Evolutionary conservation across 2,797 vertebrate species (phyloP), one percentile per base, ranked within the genome.

Genomic region (Gallirallus australis): DNA sequence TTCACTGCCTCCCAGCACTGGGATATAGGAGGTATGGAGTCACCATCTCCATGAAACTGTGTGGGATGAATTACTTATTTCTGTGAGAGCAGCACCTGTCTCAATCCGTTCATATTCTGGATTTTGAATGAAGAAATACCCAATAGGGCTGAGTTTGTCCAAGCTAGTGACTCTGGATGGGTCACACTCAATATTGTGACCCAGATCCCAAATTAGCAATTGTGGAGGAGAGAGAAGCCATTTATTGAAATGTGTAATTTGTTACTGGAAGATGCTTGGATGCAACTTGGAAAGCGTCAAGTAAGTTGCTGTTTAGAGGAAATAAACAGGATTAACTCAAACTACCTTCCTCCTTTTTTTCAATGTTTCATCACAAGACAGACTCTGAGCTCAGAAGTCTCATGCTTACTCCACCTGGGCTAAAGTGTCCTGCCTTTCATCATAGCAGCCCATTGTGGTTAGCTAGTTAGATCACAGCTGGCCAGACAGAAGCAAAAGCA

Each of bases 381-480:
- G 35, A 65, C 23, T 19, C 61, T 59, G 15, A n/a, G 3, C 35
- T 82, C 30, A 50, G 75, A 37, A 81, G 6, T 8, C 21, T 81
- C 3, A 3, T 28, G 15, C 11, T 54, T 42, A 47, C 23, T 79
- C 27, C 42, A 45, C 42, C 18, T 45, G 50, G 59, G 12, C 5
- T 63, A 82, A 39, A 25, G 12, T 2, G 1, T 76, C n/a, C 35
- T 52, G 30, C 9, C 25, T 83, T 86, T 35, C 54, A 35, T 2
- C 2, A 15, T n/a, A 56, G 52, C 11, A 70, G 30, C 30, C 35
- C 19, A 18, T n/a, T 21, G 2, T 10, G 0, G 0, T 45, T 18
- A 76, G 45, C 25, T 82, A 65, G 50, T 75, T 47, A 70, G 24
- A 7, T 70, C 59, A 80, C 42, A 59, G 23, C 35, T 70, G 71